These are phyloP conservation scores for Allacma fusca DNA, from an alignment of 2,888 invertebrate species.

Conservation along the genomic window DNA sequence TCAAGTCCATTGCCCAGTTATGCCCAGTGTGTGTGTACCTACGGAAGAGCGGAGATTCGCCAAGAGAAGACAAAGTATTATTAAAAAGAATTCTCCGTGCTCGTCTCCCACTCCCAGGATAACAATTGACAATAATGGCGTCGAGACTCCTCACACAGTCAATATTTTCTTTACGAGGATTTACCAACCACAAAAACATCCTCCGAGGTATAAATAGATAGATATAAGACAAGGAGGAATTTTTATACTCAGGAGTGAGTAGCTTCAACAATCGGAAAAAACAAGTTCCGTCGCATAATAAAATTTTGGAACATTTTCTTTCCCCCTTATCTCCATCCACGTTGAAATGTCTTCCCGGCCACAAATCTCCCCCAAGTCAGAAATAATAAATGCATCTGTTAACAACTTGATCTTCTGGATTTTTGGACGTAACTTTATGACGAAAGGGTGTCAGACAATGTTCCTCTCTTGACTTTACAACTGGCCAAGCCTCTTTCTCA, in stretches of 20 bases:
- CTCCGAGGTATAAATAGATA: neutral
- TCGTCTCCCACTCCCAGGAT: neutral
- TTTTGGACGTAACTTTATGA: neutral
- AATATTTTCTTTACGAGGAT: constrained; percentile 14
- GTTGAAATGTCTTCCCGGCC: too few species aligned
- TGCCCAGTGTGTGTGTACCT: too few species aligned
- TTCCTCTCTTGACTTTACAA: neutral
- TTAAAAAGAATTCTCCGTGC: constrained; percentile 11
- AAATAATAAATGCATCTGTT: neutral
- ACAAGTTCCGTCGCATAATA: neutral
- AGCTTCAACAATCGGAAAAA: constrained; percentile 9
- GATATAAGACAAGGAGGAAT: too few species aligned
- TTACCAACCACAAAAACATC: neutral
- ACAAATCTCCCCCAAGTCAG: too few species aligned
- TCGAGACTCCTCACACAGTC: neutral
- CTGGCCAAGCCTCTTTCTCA: neutral
- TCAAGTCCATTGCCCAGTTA: constrained; percentile 4
- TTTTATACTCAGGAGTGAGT: too few species aligned
- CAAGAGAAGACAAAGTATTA: neutral
- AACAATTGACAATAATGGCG: constrained; percentile 21
- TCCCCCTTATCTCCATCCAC: too few species aligned
- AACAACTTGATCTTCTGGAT: neutral
- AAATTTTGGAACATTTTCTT: neutral
- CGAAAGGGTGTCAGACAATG: neutral
- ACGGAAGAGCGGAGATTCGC: too few species aligned